Conservation (phyloP, 1,140 invertebrate species). For the Belonocnema kinseyi region DNA sequence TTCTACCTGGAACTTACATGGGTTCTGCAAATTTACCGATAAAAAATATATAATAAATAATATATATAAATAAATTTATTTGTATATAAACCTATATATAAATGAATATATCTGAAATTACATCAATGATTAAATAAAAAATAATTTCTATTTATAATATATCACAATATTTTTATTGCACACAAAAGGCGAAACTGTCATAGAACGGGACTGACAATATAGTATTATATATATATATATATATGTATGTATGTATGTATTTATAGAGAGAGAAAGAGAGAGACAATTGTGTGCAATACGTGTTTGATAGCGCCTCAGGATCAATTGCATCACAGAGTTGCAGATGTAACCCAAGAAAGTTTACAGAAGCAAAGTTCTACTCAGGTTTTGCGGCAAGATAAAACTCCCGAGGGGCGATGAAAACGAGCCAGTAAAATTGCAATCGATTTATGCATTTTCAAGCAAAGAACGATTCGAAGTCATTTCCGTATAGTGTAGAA, state of each 20-base stretch:
- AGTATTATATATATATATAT: not conserved
- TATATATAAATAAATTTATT: no score
- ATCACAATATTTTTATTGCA: not conserved
- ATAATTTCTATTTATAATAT: no score
- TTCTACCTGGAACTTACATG: no score
- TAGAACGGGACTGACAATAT: constrained; percentile 1
- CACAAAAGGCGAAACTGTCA: constrained; percentile 33
- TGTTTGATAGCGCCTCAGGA: not conserved
- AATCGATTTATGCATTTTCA: constrained; percentile 27
- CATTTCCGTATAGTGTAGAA: constrained; percentile 1
- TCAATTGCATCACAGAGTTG: not conserved
- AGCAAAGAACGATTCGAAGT: constrained; percentile 15
- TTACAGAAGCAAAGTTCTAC: constrained; percentile 23
- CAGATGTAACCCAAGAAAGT: constrained; percentile 26
- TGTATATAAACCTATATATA: no score
- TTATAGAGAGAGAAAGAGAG: no score
- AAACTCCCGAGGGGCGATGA: constrained; percentile 4
- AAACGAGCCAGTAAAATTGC: not conserved
- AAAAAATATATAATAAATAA: no score
- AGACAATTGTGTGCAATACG: not conserved
- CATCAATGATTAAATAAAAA: no score
- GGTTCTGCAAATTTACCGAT: no score
- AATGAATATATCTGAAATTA: no score
- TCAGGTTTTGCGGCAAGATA: constrained; percentile 10
- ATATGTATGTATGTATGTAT: no score